Evolutionary conservation across 2,888 invertebrate species (phyloP), one percentile per base, ranked within the genome.

Genomic region (Sphaeridia pumilis): DNA sequence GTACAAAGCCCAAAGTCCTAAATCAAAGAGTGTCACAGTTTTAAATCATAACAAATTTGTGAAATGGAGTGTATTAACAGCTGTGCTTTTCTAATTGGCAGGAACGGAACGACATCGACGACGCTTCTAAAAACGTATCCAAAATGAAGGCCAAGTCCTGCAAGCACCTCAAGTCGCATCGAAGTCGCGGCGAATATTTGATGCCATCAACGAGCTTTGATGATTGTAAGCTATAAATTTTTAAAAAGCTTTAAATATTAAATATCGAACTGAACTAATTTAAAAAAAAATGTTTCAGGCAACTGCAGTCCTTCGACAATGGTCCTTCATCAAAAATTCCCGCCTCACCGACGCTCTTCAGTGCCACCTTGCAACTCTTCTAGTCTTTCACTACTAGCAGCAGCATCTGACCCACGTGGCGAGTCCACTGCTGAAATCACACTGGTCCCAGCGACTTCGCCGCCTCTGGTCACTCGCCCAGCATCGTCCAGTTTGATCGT

Each of bases 151-250:
- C 54, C 12, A 57, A 57, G 31, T 35, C 54, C 27, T 57, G 54
- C 48, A 57, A 57, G 44, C 57, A 57, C 24, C 31, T 57, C 4
- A 57, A 57, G 42, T 53, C 54, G 26, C 57, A 57, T 24, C 38
- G 57, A 24, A 57, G 54, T 42, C 53, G 57, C n/a, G 57, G 57
- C 17, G 57, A 57, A 46, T 57, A 50, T 25, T 53, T 57, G 22
- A 53, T 54, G 20, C 54, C 57, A n/a, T 43, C 49, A 17, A 46
- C 41, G 28, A 42, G 46, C 28, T 24, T 48, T n/a, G 43, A 53
- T 24, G 49, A 48, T 27, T 48, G 48, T 48, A 41, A 52, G 41
- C 24, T 22, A 4, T 17, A 12, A 41, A 10, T 41, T 41, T 41
- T 17, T 41, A 17, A 41, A 20, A 12, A 7, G 7, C 14, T 7